These are phyloP conservation scores for Pollenia griseotomentosa DNA, from an alignment of 2,888 invertebrate species.

Conservation along the genomic window DNA sequence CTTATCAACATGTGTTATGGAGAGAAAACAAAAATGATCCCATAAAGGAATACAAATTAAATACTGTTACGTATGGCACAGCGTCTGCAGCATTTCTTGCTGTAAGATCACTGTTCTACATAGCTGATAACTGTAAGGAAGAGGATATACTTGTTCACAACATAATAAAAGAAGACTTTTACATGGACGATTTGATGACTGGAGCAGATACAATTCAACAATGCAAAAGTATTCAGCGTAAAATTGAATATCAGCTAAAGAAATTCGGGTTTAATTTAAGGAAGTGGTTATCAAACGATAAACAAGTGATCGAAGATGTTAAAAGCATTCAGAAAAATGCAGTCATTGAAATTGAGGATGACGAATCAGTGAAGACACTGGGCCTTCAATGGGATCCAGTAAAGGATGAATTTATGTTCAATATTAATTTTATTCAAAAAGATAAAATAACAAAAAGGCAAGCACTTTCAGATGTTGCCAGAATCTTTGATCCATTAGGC, in stretches of 20 bases:
- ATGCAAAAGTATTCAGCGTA: neutral
- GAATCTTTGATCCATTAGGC: neutral
- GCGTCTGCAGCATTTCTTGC: too few species aligned
- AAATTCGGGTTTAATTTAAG: neutral
- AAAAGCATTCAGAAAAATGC: neutral
- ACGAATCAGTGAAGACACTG: constrained; percentile 31
- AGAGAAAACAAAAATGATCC: too few species aligned
- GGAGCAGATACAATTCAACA: constrained; percentile 5
- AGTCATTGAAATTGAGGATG: constrained; percentile 11
- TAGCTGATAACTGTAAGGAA: neutral
- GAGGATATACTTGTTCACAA: neutral
- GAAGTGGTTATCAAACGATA: neutral
- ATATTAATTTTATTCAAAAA: neutral
- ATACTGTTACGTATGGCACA: too few species aligned
- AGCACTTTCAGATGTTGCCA: neutral
- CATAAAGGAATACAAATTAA: too few species aligned
- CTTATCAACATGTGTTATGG: too few species aligned
- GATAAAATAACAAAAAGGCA: constrained; percentile 16
- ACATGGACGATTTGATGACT: neutral
- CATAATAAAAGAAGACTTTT: neutral
- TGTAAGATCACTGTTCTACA: neutral
- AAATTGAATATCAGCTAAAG: neutral
- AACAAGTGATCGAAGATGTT: neutral
- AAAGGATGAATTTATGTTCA: neutral
- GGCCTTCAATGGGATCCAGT: neutral